Percentiles rank a stretch among this genome's conserved stretches.
Conservation (phyloP, 2,888 invertebrate species). For the Standfussiana lucernea region DNA sequence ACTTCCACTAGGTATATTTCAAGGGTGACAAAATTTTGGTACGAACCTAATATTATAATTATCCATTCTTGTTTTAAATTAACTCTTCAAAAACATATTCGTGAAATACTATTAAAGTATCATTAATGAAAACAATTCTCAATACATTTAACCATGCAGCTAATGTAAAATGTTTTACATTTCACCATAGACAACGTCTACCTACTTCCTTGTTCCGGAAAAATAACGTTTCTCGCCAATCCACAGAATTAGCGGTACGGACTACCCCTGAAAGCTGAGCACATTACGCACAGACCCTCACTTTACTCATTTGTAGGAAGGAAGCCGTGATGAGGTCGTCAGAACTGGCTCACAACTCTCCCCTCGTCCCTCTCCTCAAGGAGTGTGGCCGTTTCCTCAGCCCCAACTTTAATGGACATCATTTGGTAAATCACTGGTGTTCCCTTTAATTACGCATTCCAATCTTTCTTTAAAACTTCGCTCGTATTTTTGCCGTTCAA, state of each 20-base stretch:
- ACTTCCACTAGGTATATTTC: too few relatives aligned
- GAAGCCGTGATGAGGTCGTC: slow-evolving; percentile 78
- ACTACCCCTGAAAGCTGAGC: slow-evolving; percentile 60
- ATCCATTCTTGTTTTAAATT: too few relatives aligned
- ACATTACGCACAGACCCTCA: slow-evolving; percentile 75
- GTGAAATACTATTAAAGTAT: not conserved
- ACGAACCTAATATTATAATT: too few relatives aligned
- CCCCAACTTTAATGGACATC: slow-evolving; percentile 77
- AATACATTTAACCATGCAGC: not conserved
- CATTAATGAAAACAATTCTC: not conserved
- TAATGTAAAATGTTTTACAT: not conserved
- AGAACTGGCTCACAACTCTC: slow-evolving; percentile 75
- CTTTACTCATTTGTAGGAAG: slow-evolving; percentile 75
- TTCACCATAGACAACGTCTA: not conserved
- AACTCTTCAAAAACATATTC: too few relatives aligned
- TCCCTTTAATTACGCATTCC: slow-evolving; percentile 82
- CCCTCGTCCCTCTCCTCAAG: slow-evolving; percentile 34
- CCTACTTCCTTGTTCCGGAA: not conserved
- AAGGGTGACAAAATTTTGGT: too few relatives aligned
- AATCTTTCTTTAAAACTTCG: slow-evolving; percentile 74
- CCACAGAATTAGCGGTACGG: slow-evolving; percentile 49
- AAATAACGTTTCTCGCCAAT: slow-evolving; percentile 37
- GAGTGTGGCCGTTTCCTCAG: slow-evolving; percentile 47
- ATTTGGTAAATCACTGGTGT: slow-evolving; percentile 80
- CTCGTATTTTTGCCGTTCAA: slow-evolving; percentile 60